These are phyloP conservation scores for Spicauda simplicius DNA, from an alignment of 2,888 invertebrate genomes.

Conservation along the genomic window DNA sequence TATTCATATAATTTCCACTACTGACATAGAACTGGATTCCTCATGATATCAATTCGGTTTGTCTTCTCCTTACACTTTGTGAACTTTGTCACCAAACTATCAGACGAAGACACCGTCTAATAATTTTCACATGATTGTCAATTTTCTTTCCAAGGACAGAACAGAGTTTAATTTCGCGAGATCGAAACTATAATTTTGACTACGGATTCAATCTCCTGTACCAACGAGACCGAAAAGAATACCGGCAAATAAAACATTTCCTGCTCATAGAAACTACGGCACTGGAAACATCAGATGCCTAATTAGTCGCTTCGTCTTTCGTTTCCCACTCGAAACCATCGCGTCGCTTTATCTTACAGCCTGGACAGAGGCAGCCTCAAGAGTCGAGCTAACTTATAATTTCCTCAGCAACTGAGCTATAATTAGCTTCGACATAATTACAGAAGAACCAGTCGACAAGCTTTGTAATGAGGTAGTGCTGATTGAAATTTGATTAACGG, in stretches of 20 bases:
- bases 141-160: background rate
- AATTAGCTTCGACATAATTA: slow-evolving; percentile 22
- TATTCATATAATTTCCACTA: too few species aligned
- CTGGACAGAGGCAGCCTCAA: background rate
- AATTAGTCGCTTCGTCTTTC: slow-evolving; percentile 16
- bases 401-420: slow-evolving; percentile 3
- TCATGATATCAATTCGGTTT: too few species aligned
- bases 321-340: slow-evolving; percentile 3
- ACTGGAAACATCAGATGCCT: background rate
- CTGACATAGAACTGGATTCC: too few species aligned
- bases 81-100: too few species aligned
- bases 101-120: too few species aligned
- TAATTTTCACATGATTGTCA: too few species aligned
- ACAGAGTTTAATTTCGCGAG: background rate
- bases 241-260: background rate
- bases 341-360: slow-evolving; percentile 5
- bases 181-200: background rate
- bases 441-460: background rate
- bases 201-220: background rate
- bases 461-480: slow-evolving; percentile 12
- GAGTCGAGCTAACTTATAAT: slow-evolving; percentile 14
- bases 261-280: background rate
- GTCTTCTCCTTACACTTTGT: too few species aligned
- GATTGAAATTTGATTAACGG: slow-evolving; percentile 22
- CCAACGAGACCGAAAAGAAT: background rate